A percentile compares a stretch with the other conserved stretches of the same genome.
Evolutionary conservation across 2,888 invertebrate species (phyloP).

Genomic region (Hipparchia semele): DNA sequence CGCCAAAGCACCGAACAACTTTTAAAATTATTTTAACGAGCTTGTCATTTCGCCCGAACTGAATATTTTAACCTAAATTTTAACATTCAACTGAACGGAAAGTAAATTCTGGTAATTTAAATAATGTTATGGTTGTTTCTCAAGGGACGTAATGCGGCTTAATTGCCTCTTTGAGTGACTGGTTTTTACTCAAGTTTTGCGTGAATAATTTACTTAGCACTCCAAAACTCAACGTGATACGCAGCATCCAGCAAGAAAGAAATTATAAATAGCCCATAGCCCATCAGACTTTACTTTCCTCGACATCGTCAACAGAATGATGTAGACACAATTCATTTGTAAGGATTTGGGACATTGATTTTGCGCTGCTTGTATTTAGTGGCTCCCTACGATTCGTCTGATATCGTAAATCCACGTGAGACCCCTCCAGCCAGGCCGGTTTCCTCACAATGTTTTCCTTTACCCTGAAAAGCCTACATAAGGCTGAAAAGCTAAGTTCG

Average conservation of each 20-base stretch:
- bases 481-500: too few relatives aligned
- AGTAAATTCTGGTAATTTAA: conserved; percentile 15
- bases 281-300: too few relatives aligned
- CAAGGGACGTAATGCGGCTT: not conserved
- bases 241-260: not conserved
- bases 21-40: conserved; percentile 38
- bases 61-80: conserved; percentile 40
- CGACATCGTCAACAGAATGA: too few relatives aligned
- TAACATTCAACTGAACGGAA: conserved; percentile 32
- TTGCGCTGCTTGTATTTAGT: too few relatives aligned
- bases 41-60: conserved; percentile 34
- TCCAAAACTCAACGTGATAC: not conserved
- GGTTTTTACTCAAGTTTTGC: not conserved
- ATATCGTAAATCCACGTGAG: too few relatives aligned
- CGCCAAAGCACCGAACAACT: conserved; percentile 23
- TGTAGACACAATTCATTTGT: too few relatives aligned
- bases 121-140: conserved; percentile 11
- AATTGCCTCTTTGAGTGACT: conserved; percentile 7
- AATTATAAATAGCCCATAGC: too few relatives aligned
- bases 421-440: too few relatives aligned
- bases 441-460: too few relatives aligned
- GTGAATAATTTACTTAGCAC: not conserved
- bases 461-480: too few relatives aligned
- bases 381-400: too few relatives aligned
- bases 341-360: too few relatives aligned